Evolutionary conservation across 92 coral and sea anemone genomes (phyloP), one percentile per base, ranked within the genome.

Genomic region (Zoanthus sociatus): DNA sequence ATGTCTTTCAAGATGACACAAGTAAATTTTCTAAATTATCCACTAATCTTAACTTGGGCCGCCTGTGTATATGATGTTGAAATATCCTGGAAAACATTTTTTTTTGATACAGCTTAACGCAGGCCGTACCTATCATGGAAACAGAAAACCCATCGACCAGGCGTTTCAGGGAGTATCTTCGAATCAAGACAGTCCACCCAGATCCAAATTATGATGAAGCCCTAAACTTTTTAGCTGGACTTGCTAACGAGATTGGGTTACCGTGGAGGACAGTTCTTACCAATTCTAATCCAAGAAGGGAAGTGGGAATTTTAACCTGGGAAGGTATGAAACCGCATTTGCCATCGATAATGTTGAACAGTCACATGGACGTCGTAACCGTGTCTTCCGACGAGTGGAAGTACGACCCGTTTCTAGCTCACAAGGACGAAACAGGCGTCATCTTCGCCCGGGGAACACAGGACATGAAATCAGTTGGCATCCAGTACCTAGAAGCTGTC

Each of bases 181-280:
- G 86, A 71, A 90, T 90, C 77, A 90, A 87, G 67, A 90, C 93
- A 10, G 91, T 90, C 9, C 93, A 90, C 18, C 93, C 93, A 12
- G 76, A 90, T 31, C 93, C 93, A 3, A 90, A 90, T 54, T 90
- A 90, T 83, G 93, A 77, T 51, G 46, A 58, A 30, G 83, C 70
- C 15, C 31, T 17, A 0, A 16, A 7, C 4, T 31, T 78, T 53
- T 66, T 54, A 18, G 11, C 83, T 37, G 32, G 30, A 55, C 21
- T 1, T 37, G 71, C 83, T 16, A 26, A 78, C 10, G 71, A 56
- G 33, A 7, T 63, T 8, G 31, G 26, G 21, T 63, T 79, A 46
- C 45, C 60, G 54, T 42, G 68, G 73, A 79, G 45, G 84, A 64
- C 53, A 63, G 84, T 63, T 32, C 73, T 79, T 46, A 48, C 30